Base-by-base conservation (phyloP, 2,888 invertebrate genomes). In the Rhingia campestris region DNA sequence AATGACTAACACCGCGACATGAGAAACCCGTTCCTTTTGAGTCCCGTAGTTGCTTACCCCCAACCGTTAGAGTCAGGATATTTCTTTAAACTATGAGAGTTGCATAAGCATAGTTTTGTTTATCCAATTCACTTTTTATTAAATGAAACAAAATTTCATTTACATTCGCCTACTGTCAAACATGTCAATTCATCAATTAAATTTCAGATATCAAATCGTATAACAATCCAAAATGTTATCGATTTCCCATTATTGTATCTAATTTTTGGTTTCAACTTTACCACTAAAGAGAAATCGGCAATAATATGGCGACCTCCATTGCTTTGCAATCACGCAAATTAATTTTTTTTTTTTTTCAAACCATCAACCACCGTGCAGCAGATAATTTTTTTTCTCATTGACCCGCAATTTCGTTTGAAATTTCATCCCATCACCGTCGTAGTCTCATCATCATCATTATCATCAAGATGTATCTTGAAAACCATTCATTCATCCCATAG, bases 391-490 rank as follows among this genome's bases (percentile, higher is more conserved):
- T 47, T 61, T 33, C 59, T 22, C 81, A 72, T 67, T 82, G 81
- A 82, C 81, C 81, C 67, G 77, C 67, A 73, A 77, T 82, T 82
- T 33, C 61, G 54, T 69, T 76, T 76, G 76, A 76, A 76, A 76
- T 39, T 69, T 58, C 43, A 72, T 76, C 54, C 59, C 64, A 45
- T 37, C 35, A n/a, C 37, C 63, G 54, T 32, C 33, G 61, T 64
- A 33, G 43, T 66, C 39, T 12, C 54, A 6, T 33, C 35, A 22
- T 22, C 22, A 22, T 43, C 32, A 10, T 35, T 63, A 22, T 81
- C 80, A 47, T 58, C 51, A 54, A 66, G 64, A 66, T 75, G 33
- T 51, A 59, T 64, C 67, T 58, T 59, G 33, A 9, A 35, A 66
- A 6, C 63, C 41, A 37, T 37, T 39, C 72, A 66, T 64, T 51